Evolutionary conservation across 2,797 vertebrate genomes (phyloP).

Genomic region (Muscicapa comitata): DNA sequence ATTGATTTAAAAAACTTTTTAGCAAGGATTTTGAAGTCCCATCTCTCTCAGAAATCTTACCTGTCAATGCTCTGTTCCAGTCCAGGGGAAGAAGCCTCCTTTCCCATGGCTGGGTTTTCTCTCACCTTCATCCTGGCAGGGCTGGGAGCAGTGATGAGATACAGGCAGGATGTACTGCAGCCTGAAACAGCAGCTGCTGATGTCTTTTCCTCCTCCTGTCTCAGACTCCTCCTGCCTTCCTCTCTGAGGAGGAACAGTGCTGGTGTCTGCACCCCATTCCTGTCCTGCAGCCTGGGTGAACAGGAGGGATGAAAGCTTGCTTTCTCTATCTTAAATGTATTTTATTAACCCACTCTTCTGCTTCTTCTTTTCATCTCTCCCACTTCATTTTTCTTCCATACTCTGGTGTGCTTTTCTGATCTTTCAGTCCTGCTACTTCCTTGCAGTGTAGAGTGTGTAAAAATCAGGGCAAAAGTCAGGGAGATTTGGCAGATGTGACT

Average conservation of each 20-base stretch:
- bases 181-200: not conserved
- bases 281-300: not conserved
- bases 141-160: not conserved
- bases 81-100: not conserved
- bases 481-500: not conserved
- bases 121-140: not conserved
- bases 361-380: not conserved
- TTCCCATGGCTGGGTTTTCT: not conserved
- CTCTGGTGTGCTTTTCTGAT: not conserved
- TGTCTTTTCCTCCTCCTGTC: not conserved
- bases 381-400: not conserved
- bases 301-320: not conserved
- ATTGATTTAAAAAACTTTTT: not conserved
- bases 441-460: not conserved
- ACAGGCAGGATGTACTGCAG: not conserved
- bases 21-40: not conserved
- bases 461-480: constrained; percentile 22
- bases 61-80: not conserved
- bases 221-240: not conserved
- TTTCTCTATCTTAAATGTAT: not conserved
- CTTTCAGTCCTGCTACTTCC: not conserved
- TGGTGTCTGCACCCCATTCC: not conserved
- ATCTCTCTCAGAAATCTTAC: not conserved
- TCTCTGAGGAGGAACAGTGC: not conserved
- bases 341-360: not conserved